Conservation (phyloP, 2,888 invertebrate genomes). For the Creontiades dilutus region DNA sequence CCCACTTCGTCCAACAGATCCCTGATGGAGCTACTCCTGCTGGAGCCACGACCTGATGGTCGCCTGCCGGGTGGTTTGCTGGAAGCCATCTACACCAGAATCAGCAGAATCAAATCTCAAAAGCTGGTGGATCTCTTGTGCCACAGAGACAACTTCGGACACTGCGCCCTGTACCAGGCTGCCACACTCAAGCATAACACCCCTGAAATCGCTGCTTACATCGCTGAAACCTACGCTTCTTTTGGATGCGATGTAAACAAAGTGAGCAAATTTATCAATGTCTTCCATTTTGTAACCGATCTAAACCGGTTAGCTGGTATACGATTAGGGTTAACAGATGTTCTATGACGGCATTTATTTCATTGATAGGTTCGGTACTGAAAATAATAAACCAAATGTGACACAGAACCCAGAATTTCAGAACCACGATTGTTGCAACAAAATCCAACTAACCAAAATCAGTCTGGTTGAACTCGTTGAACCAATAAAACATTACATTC, state of each 20-base stretch:
- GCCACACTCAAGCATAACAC: conserved; percentile 34
- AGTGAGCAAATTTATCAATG: not conserved
- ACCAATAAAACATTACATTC: too few species aligned
- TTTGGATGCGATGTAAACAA: conserved; percentile 46
- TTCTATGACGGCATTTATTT: too few species aligned
- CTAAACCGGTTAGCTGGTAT: too few species aligned
- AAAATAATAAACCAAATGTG: too few species aligned
- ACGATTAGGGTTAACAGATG: too few species aligned
- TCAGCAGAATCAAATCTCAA: conserved; percentile 7
- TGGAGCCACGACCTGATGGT: not conserved
- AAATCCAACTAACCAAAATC: too few species aligned
- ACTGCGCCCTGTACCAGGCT: conserved; percentile 56
- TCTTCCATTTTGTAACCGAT: too few species aligned
- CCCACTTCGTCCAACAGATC: not conserved
- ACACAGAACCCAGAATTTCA: too few species aligned
- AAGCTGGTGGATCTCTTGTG: conserved; percentile 26
- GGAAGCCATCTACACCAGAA: conserved; percentile 23
- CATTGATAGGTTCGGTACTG: too few species aligned
- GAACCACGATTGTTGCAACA: too few species aligned
- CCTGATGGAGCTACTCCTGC: conserved; percentile 39
- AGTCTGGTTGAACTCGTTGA: too few species aligned
- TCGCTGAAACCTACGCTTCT: conserved; percentile 47
- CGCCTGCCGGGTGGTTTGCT: not conserved
- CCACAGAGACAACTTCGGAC: conserved; percentile 42
- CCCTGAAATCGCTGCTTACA: conserved; percentile 58